Conservation (phyloP, 2,888 invertebrate genomes). For the Sphinx pinastri region DNA sequence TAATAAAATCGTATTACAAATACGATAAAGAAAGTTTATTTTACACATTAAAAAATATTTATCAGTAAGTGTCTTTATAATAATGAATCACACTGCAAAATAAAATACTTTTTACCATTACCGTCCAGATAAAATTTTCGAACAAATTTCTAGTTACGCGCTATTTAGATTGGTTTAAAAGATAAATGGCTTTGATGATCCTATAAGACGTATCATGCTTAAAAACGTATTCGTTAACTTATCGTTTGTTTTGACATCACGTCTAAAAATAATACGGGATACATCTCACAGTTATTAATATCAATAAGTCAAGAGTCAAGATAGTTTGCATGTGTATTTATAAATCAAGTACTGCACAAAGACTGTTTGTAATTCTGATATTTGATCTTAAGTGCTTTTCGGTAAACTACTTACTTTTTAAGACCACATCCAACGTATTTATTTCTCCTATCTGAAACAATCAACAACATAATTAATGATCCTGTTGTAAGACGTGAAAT, state of each 20-base stretch:
- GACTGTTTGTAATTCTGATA: not conserved
- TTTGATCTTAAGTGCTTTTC: not conserved
- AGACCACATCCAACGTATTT: not conserved
- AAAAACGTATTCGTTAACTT: not conserved
- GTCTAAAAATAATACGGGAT: not conserved
- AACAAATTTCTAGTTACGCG: too few species aligned
- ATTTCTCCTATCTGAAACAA: not conserved
- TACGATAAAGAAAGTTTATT: too few species aligned
- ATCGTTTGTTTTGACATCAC: constrained; percentile 5
- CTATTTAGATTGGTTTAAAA: not conserved
- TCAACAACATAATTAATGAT: not conserved
- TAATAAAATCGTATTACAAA: too few species aligned
- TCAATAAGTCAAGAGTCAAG: constrained; percentile 1
- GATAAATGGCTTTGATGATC: too few species aligned
- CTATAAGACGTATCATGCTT: too few species aligned
- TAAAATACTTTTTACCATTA: too few species aligned
- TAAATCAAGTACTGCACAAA: not conserved
- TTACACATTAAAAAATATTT: too few species aligned
- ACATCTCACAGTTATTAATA: not conserved
- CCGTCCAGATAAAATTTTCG: not conserved
- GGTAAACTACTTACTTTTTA: not conserved
- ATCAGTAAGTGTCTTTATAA: too few species aligned
- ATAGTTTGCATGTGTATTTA: not conserved
- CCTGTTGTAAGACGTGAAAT: constrained; percentile 21
- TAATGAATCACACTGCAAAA: too few species aligned